phyloP scores from a whole-genome alignment of 2,113 vertebrate species.

The Melospiza georgiana region DNA sequence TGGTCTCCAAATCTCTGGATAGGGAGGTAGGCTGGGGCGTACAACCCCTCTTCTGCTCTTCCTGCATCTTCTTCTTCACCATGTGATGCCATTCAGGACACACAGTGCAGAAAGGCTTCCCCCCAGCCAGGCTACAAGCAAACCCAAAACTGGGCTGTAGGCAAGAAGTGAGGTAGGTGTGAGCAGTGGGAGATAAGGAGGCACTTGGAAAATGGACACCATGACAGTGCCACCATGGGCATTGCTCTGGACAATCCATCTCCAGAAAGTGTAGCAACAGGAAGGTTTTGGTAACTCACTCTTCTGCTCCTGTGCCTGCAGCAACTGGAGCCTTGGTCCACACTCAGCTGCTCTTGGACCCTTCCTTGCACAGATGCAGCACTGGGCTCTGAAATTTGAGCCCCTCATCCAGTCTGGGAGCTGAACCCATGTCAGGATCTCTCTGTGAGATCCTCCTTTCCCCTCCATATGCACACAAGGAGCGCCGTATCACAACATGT shows the following conservation, averaged over 20 bases:
- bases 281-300: neutral
- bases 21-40: neutral
- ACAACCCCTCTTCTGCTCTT: neutral
- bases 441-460: neutral
- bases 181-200: neutral
- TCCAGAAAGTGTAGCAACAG: neutral
- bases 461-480: rapidly evolving
- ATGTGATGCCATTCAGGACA: neutral
- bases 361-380: neutral
- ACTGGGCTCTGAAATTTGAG: neutral
- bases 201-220: neutral
- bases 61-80: neutral
- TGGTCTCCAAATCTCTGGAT: neutral
- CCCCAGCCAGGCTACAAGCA: neutral
- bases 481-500: rapidly evolving
- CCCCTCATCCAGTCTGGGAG: neutral
- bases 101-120: neutral
- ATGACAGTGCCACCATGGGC: neutral
- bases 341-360: neutral
- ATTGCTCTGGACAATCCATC: neutral
- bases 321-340: neutral
- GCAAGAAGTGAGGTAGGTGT: neutral
- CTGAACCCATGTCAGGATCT: neutral
- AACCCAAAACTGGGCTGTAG: neutral
- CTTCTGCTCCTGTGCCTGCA: neutral